A percentile compares a stretch with the other conserved stretches of the same genome.
Evolutionary conservation across 2,113 vertebrate genomes (phyloP).

Genomic region (Pterocles orientalis): DNA sequence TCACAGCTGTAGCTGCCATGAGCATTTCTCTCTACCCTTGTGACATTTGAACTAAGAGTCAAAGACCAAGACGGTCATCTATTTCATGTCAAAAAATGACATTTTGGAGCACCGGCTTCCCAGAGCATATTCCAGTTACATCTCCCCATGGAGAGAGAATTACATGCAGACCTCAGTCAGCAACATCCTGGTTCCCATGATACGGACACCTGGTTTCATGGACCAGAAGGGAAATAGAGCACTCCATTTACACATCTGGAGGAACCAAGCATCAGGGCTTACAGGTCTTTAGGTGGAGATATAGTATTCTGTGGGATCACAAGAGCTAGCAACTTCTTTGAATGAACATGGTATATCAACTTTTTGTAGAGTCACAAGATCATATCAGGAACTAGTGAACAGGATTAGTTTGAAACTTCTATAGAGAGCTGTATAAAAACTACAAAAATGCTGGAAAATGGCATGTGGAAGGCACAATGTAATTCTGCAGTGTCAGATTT

Average conservation of each 20-base stretch:
- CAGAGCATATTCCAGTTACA: rapidly evolving
- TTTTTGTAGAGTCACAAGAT: background rate
- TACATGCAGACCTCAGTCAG: background rate
- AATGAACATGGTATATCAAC: background rate
- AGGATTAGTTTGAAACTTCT: background rate
- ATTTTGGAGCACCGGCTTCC: background rate
- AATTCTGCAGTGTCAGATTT: background rate
- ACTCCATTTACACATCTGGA: background rate
- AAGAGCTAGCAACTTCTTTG: background rate
- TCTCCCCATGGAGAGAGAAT: background rate
- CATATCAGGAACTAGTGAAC: background rate
- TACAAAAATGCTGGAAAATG: background rate
- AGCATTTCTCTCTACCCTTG: background rate
- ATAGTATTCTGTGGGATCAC: background rate
- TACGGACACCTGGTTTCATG: background rate
- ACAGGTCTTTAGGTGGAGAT: background rate
- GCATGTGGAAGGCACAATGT: background rate
- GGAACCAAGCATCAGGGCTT: background rate
- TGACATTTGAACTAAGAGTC: background rate
- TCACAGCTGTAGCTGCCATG: background rate
- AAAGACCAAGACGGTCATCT: background rate
- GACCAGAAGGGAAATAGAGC: rapidly evolving
- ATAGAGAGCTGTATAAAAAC: background rate
- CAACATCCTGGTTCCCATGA: background rate
- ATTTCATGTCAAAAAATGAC: background rate